Conservation (phyloP, 2,888 invertebrate genomes). For the Thysanoteuthis rhombus region DNA sequence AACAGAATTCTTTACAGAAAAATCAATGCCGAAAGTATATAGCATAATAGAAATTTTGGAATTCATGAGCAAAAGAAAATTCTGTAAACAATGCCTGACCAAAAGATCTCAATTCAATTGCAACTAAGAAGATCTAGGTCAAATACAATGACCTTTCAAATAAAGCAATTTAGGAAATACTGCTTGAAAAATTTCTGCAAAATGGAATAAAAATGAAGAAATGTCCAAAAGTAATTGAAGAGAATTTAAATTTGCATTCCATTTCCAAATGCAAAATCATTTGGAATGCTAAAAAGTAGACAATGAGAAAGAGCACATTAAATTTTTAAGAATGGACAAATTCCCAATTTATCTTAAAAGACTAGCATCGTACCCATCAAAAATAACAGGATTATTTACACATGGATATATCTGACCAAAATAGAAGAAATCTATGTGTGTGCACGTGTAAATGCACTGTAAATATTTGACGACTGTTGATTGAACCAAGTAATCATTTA, state of each 20-base stretch:
- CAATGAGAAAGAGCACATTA: neutral
- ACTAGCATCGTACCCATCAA: too few relatives aligned
- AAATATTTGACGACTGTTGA: too few relatives aligned
- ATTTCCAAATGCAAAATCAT: neutral
- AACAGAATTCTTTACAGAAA: too few relatives aligned
- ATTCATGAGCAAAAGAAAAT: neutral
- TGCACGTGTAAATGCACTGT: too few relatives aligned
- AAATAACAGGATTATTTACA: too few relatives aligned
- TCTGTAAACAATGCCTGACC: neutral
- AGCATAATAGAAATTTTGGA: too few relatives aligned
- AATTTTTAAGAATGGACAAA: too few relatives aligned
- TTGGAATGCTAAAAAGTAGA: neutral
- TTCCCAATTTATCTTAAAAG: neutral
- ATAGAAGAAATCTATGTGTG: too few relatives aligned
- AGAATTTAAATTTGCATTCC: neutral
- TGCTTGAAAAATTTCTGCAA: neutral
- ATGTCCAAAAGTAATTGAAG: neutral
- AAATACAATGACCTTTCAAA: neutral
- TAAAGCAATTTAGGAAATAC: neutral
- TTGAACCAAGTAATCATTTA: too few relatives aligned
- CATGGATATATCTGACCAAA: too few relatives aligned
- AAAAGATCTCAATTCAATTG: neutral
- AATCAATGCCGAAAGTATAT: too few relatives aligned
- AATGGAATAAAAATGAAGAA: neutral
- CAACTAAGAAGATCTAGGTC: too few relatives aligned